A percentile compares a stretch with the other conserved stretches of the same genome.
Evolutionary conservation across 1,140 invertebrate genomes (phyloP).

Genomic region (Caenorhabditis remanei): DNA sequence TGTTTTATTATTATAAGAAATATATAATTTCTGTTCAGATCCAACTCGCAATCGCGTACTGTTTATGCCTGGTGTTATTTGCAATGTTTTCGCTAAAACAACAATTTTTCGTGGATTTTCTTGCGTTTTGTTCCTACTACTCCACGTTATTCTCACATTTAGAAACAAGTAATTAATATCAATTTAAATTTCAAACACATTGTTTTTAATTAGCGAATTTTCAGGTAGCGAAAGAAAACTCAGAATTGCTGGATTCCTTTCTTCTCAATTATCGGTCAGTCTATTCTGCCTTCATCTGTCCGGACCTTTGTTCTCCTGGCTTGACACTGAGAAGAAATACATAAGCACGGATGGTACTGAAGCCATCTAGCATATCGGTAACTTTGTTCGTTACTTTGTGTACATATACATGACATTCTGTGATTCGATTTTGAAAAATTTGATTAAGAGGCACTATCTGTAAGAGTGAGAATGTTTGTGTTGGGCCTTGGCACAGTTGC

Average conservation of each 20-base stretch:
- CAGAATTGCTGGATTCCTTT: slow-evolving; percentile 4
- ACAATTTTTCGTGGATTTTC: slow-evolving; percentile 14
- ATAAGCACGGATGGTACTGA: slow-evolving; percentile 27
- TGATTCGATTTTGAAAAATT: neutral
- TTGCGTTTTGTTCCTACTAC: slow-evolving; percentile 3
- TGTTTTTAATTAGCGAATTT: neutral
- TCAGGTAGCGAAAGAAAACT: neutral
- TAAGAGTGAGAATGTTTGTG: no score
- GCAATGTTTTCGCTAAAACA: slow-evolving; percentile 3
- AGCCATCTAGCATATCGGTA: slow-evolving; percentile 8
- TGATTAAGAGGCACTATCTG: no score
- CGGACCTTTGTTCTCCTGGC: slow-evolving; percentile 19
- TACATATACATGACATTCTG: neutral
- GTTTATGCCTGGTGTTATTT: neutral
- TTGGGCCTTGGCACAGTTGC: no score
- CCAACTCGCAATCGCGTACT: neutral
- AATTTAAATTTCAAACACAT: neutral
- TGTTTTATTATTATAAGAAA: neutral
- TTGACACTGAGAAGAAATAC: slow-evolving; percentile 25
- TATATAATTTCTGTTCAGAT: neutral
- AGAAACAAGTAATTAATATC: neutral
- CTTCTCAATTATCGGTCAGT: slow-evolving; percentile 2
- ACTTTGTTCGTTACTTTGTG: neutral
- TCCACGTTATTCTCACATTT: slow-evolving; percentile 18
- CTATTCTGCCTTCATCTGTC: slow-evolving; percentile 4